phyloP scores from a whole-genome alignment of 37 sponge, comb jelly and placozoan species.

The Crambe crambe region DNA sequence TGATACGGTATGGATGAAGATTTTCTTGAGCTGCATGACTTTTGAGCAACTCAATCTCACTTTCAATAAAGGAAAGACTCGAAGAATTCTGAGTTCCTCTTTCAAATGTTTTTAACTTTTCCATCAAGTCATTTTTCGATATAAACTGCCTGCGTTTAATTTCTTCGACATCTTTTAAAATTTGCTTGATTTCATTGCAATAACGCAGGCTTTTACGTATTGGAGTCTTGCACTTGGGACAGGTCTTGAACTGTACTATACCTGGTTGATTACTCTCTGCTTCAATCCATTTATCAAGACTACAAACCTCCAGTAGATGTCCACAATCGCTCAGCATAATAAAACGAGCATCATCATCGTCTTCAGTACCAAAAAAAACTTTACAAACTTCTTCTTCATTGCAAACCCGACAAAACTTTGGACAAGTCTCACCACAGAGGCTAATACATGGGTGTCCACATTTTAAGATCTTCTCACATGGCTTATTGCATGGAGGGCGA shows the following conservation, averaged over 20 bases:
- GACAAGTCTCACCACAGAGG: slow-evolving; percentile 89
- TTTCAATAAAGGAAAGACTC: not conserved
- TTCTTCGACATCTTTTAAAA: slow-evolving; percentile 55
- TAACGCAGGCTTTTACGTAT: slow-evolving; percentile 78
- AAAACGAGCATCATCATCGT: slow-evolving; percentile 80
- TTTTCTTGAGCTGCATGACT: no score
- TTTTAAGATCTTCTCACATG: slow-evolving; percentile 25
- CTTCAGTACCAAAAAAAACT: slow-evolving; percentile 88
- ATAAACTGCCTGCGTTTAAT: slow-evolving; percentile 56
- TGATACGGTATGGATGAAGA: slow-evolving; percentile 16
- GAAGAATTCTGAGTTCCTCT: not conserved
- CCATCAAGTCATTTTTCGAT: not conserved
- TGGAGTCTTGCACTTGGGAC: slow-evolving; percentile 78
- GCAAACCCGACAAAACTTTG: slow-evolving; percentile 68
- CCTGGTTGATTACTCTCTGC: slow-evolving; percentile 5
- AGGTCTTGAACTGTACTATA: slow-evolving; percentile 66
- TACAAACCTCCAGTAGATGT: slow-evolving; percentile 82
- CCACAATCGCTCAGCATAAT: slow-evolving; percentile 75
- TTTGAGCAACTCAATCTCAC: not conserved
- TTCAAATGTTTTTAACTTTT: not conserved
- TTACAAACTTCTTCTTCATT: slow-evolving; percentile 60
- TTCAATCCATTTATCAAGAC: slow-evolving; percentile 87
- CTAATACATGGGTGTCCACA: slow-evolving; percentile 91
- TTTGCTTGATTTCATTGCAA: slow-evolving; percentile 71
- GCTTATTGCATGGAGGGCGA: slow-evolving; percentile 68